phyloP scores from a whole-genome alignment of 2,888 invertebrate species.

The Mimachlamys varia region DNA sequence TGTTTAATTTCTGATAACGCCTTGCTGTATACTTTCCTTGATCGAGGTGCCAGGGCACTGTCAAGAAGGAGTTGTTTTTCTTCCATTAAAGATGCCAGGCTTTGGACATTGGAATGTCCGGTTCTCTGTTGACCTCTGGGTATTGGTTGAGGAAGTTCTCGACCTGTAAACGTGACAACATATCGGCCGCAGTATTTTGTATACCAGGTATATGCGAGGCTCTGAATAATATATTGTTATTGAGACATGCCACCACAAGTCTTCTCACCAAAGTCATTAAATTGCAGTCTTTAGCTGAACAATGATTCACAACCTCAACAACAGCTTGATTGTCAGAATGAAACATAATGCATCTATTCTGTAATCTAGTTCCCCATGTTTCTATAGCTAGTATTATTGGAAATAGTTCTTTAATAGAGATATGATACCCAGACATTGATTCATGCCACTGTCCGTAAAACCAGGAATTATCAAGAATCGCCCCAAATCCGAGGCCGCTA shows the following conservation, averaged over 20 bases:
- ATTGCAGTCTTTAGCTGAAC: too few species aligned
- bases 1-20: background rate
- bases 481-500: constrained; percentile 47
- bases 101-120: background rate
- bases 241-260: too few species aligned
- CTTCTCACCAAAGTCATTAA: too few species aligned
- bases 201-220: too few species aligned
- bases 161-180: background rate
- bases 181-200: too few species aligned
- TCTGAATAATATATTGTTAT: too few species aligned
- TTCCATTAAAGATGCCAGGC: background rate
- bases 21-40: background rate
- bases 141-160: background rate
- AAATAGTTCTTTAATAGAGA: constrained; percentile 54
- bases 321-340: too few species aligned
- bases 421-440: constrained; percentile 34
- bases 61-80: background rate
- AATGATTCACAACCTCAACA: too few species aligned
- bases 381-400: constrained; percentile 55
- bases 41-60: background rate
- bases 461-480: constrained; percentile 20
- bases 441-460: constrained; percentile 46
- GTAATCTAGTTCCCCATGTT: constrained; percentile 45
- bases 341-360: constrained; percentile 43
- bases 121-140: background rate